Evolutionary conservation across 2,888 invertebrate genomes (phyloP).

Genomic region (Electrophaes corylata): DNA sequence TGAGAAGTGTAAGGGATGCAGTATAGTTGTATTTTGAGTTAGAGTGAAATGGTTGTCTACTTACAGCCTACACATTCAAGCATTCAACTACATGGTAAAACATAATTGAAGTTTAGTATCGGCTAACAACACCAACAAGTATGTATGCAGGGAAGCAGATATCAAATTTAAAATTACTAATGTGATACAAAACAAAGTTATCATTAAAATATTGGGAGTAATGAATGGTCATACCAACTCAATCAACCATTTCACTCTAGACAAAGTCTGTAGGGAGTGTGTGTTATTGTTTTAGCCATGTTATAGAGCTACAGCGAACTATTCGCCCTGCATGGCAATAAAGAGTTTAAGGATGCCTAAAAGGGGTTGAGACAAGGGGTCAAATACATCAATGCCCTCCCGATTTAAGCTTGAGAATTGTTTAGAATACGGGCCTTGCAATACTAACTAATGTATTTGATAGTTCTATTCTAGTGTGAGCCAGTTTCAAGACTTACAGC

Average conservation of each 20-base stretch:
- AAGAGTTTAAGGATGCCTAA: neutral
- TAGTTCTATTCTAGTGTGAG: neutral
- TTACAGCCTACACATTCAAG: neutral
- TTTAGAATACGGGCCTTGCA: no score
- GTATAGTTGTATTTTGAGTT: slow-evolving; percentile 7
- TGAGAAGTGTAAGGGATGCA: slow-evolving; percentile 19
- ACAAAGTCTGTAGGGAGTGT: neutral
- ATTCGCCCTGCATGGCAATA: neutral
- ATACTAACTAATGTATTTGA: no score
- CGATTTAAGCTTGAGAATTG: no score
- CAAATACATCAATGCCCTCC: no score
- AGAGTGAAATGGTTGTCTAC: slow-evolving; percentile 19
- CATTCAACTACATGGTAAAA: neutral
- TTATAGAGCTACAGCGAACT: neutral
- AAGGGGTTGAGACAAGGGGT: no score
- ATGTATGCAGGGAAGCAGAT: neutral
- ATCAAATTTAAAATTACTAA: neutral
- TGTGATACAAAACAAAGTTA: neutral
- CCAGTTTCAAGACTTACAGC: neutral
- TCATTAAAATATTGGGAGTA: neutral
- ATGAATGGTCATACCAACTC: neutral
- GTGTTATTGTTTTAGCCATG: neutral
- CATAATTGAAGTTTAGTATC: neutral
- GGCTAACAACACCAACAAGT: neutral
- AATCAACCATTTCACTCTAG: slow-evolving; percentile 7